A percentile compares a stretch with the other conserved stretches of the same genome.
These are phyloP conservation scores for Pseudonaja textilis DNA, from an alignment of 2,113 vertebrate species.

Conservation along the genomic window DNA sequence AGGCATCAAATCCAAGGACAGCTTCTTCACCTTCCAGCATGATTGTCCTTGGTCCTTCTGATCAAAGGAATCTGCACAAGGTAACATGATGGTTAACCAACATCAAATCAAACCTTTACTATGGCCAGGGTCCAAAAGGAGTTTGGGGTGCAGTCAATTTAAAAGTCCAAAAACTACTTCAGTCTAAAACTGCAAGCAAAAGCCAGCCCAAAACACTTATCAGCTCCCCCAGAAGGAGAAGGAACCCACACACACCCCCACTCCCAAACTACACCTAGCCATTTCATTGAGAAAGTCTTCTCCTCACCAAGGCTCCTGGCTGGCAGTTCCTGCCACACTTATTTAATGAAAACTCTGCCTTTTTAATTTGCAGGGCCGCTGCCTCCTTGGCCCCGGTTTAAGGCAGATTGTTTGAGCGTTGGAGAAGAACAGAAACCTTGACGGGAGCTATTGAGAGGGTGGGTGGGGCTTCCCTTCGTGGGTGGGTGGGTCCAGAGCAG, in stretches of 20 bases:
- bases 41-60: slow-evolving; percentile 76
- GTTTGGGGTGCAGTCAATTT: not conserved
- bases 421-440: not conserved
- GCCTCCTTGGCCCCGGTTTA: not conserved
- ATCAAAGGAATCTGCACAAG: slow-evolving; percentile 55
- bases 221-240: not conserved
- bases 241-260: not conserved
- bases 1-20: not conserved
- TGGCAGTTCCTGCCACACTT: not conserved
- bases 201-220: not conserved
- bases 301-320: not conserved
- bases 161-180: not conserved
- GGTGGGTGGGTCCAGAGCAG: not conserved
- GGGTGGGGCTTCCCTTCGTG: not conserved
- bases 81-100: slow-evolving; percentile 20
- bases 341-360: not conserved
- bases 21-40: slow-evolving; percentile 41
- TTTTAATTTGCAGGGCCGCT: not conserved
- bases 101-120: not conserved
- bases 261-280: not conserved
- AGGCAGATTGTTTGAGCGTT: not conserved
- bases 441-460: not conserved
- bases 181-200: not conserved
- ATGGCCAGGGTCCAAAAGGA: not conserved
- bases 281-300: not conserved